phyloP scores from a whole-genome alignment of 2,888 invertebrate genomes.

The Caenorhabditis sp. region DNA sequence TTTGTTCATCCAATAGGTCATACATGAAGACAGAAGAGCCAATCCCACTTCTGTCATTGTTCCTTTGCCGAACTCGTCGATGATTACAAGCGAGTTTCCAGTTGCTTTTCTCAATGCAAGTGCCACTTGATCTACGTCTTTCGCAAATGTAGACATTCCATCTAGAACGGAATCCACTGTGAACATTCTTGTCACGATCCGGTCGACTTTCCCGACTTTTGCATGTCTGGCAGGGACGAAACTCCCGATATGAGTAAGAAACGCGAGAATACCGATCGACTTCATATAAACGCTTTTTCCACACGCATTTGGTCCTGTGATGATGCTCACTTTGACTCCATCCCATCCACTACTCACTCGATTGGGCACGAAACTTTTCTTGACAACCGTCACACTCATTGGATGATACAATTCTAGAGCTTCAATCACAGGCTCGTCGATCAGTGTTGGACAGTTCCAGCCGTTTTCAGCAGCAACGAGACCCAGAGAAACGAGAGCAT shows the following conservation, averaged over 20 bases:
- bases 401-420: conserved; percentile 67
- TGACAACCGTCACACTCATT: conserved; percentile 43
- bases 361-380: conserved; percentile 77
- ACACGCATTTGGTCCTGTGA: conserved; percentile 93
- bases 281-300: conserved; percentile 95
- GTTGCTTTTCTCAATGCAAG: conserved; percentile 88
- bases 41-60: conserved; percentile 89
- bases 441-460: conserved; percentile 88
- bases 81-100: conserved; percentile 88
- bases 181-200: conserved; percentile 87
- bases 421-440: conserved; percentile 83
- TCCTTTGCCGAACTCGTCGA: conserved; percentile 94
- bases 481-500: conserved; percentile 84
- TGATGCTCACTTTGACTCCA: conserved; percentile 87
- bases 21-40: conserved; percentile 88
- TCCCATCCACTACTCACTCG: conserved; percentile 83
- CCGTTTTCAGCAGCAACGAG: conserved; percentile 62
- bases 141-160: conserved; percentile 91
- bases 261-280: conserved; percentile 89
- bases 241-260: conserved; percentile 92
- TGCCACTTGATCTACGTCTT: conserved; percentile 90
- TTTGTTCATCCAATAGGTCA: conserved; percentile 87
- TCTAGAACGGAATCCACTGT: conserved; percentile 89
- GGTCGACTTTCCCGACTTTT: conserved; percentile 86
- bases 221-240: conserved; percentile 89